Conservation (phyloP, 1,140 invertebrate genomes). For the Eciton burchellii region DNA sequence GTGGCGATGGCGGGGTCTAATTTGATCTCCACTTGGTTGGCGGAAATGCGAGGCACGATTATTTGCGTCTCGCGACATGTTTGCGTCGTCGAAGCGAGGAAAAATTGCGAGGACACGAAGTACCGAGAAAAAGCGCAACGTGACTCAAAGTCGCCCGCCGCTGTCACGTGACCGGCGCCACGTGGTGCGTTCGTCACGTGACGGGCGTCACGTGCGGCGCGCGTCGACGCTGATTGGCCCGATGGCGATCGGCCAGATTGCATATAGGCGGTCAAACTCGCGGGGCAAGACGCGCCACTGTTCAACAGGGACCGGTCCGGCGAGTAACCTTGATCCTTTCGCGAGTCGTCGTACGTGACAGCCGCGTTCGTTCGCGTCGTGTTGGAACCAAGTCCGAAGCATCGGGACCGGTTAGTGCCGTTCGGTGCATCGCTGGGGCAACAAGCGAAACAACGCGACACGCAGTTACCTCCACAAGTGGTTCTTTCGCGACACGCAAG, state of each 20-base stretch:
- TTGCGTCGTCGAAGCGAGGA: neutral
- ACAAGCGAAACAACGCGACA: slow-evolving; percentile 20
- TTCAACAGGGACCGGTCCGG: slow-evolving; percentile 67
- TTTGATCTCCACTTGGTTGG: too few relatives aligned
- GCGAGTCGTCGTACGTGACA: slow-evolving; percentile 67
- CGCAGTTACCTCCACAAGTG: too few relatives aligned
- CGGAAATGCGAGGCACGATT: neutral
- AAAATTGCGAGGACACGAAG: neutral
- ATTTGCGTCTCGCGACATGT: neutral
- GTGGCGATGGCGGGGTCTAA: neutral
- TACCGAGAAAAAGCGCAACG: slow-evolving; percentile 45
- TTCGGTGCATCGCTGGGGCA: slow-evolving; percentile 66
- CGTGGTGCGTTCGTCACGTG: neutral
- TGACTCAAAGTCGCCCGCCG: slow-evolving; percentile 61
- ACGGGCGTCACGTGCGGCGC: slow-evolving; percentile 31
- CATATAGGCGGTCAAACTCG: slow-evolving; percentile 67
- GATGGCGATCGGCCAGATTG: slow-evolving; percentile 15
- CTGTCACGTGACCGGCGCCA: slow-evolving; percentile 37
- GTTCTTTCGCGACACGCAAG: slow-evolving; percentile 13
- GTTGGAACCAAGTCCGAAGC: slow-evolving; percentile 3
- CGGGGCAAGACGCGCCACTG: slow-evolving; percentile 56
- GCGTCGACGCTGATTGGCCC: slow-evolving; percentile 23
- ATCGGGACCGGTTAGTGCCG: slow-evolving; percentile 58
- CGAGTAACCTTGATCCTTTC: slow-evolving; percentile 76
- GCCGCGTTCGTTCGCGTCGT: slow-evolving; percentile 55